A percentile compares a stretch with the other conserved stretches of the same genome.
phyloP scores from a whole-genome alignment of 2,797 vertebrate genomes.

The Melanotaenia maccullochi region DNA sequence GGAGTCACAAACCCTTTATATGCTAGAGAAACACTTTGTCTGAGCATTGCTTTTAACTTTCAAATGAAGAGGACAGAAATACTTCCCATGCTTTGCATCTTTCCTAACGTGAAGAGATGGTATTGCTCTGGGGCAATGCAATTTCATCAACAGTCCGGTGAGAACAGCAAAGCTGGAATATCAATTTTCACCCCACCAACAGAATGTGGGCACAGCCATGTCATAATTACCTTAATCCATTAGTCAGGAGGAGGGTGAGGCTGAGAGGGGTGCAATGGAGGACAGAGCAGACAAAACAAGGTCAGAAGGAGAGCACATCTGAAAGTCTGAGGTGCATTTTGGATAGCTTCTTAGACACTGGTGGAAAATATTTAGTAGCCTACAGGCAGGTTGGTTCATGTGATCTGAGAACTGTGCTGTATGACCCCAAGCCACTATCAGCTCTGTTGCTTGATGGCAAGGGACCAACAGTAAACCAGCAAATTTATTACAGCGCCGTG shows the following conservation, averaged over 20 bases:
- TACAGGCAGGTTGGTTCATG: conserved; percentile 46
- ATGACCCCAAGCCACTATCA: conserved; percentile 41
- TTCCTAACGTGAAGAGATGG: conserved; percentile 14
- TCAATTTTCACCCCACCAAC: conserved; percentile 92
- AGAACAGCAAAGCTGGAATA: conserved; percentile 88
- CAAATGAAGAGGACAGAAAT: conserved; percentile 33
- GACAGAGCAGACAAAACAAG: conserved; percentile 70
- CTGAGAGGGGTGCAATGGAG: conserved; percentile 72
- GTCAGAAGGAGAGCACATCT: conserved; percentile 66
- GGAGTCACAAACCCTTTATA: conserved; percentile 7
- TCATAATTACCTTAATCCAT: conserved; percentile 94
- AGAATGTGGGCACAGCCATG: conserved; percentile 92
- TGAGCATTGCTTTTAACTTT: conserved; percentile 25
- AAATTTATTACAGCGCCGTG: conserved; percentile 64
- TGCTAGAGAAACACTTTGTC: conserved; percentile 12
- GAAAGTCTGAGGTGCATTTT: conserved; percentile 53
- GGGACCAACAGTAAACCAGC: conserved; percentile 57
- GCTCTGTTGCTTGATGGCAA: conserved; percentile 35
- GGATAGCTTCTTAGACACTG: conserved; percentile 60
- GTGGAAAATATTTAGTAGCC: conserved; percentile 63
- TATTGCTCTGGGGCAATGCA: conserved; percentile 58
- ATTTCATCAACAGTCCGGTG: conserved; percentile 90
- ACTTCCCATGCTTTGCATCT: conserved; percentile 25
- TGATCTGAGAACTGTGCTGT: conserved; percentile 27
- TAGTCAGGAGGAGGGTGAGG: conserved; percentile 87